Evolutionary conservation across 2,113 vertebrate genomes (phyloP).

Genomic region (Neofelis nebulosa): DNA sequence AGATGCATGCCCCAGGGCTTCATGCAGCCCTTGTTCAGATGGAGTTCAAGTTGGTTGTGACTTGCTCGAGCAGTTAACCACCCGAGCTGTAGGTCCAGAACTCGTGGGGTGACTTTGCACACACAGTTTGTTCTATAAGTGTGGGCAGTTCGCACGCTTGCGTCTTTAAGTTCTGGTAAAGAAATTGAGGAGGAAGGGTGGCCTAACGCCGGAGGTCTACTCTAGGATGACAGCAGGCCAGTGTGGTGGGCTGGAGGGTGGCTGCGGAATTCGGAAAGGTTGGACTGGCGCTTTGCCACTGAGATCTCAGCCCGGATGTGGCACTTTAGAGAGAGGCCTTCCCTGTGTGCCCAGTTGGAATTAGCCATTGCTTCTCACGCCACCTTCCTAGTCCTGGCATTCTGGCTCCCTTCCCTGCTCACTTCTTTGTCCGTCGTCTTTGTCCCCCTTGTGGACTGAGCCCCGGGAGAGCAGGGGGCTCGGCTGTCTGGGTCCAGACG

Average conservation of each 20-base stretch:
- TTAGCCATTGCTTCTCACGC: not conserved
- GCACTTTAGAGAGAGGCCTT: not conserved
- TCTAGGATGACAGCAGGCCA: not conserved
- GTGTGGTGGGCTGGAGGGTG: not conserved
- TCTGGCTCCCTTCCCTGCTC: not conserved
- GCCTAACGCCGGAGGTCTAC: not conserved
- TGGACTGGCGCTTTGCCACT: not conserved
- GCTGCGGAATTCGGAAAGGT: not conserved
- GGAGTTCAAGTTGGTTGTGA: not conserved
- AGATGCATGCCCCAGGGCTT: not conserved
- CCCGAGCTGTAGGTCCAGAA: not conserved
- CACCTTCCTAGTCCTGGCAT: no score
- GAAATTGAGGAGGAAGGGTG: not conserved
- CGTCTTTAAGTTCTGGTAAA: not conserved
- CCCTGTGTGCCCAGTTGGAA: not conserved
- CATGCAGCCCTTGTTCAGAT: not conserved
- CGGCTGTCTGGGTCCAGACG: not conserved
- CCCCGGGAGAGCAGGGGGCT: not conserved
- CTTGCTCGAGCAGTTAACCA: not conserved
- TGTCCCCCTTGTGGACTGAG: not conserved
- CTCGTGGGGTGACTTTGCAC: not conserved
- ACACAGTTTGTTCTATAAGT: not conserved
- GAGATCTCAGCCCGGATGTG: not conserved
- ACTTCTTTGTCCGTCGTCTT: not conserved
- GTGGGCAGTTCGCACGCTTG: not conserved